phyloP scores from a whole-genome alignment of 2,797 vertebrate genomes.

The Aphelocoma californica region DNA sequence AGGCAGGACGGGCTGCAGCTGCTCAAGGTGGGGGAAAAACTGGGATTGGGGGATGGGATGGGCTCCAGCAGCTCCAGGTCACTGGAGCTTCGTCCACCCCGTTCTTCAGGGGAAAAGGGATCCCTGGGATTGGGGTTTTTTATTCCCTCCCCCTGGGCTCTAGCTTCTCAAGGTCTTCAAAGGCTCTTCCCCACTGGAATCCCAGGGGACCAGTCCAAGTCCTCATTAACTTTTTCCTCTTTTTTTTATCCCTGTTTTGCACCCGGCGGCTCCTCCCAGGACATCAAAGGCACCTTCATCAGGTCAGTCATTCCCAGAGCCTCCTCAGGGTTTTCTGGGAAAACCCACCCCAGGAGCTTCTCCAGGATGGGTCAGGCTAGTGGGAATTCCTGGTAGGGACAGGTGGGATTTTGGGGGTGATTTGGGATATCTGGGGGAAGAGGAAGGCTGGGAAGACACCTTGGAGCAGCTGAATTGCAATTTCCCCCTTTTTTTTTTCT shows the following conservation, averaged over 20 bases:
- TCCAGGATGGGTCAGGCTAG: background rate
- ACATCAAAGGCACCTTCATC: constrained; percentile 78
- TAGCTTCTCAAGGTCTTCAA: too few relatives aligned
- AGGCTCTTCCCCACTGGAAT: background rate
- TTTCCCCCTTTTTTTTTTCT: background rate
- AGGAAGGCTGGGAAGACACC: background rate
- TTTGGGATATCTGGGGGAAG: background rate
- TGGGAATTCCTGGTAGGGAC: background rate
- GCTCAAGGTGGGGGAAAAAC: background rate
- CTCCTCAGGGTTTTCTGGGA: background rate
- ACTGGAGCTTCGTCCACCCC: background rate
- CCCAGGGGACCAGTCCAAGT: accelerated
- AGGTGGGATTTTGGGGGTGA: background rate
- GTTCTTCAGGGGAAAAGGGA: too few relatives aligned
- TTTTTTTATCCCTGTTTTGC: background rate
- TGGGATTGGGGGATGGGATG: background rate
- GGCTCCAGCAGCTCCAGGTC: constrained; percentile 19
- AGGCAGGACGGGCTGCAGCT: constrained; percentile 60
- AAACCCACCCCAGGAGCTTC: background rate
- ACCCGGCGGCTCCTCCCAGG: constrained; percentile 20
- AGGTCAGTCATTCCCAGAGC: constrained; percentile 50
- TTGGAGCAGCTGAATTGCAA: accelerated
- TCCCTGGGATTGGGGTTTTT: background rate
- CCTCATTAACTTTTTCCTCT: background rate
- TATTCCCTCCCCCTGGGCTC: background rate